A percentile compares a stretch with the other conserved stretches of the same genome.
Evolutionary conservation across 2,888 invertebrate species (phyloP).

Genomic region (Synergus japonicus): DNA sequence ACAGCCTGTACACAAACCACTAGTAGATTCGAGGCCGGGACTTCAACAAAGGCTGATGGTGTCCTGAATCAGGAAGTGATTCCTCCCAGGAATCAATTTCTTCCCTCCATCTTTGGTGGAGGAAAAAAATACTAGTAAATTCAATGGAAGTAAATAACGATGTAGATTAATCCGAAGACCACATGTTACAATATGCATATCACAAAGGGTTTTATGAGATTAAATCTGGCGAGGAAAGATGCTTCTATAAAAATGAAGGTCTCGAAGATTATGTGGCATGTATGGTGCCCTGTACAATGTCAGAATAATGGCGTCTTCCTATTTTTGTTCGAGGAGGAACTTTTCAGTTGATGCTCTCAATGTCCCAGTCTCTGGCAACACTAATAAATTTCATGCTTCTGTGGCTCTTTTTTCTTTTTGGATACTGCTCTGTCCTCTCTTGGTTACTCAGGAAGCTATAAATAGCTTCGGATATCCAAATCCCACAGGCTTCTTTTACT

Average conservation of each 20-base stretch:
- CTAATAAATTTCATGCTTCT: neutral
- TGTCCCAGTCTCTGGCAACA: neutral
- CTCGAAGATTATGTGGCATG: neutral
- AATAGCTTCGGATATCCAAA: neutral
- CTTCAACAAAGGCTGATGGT: conserved; percentile 24
- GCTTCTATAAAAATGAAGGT: neutral
- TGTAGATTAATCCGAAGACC: too few relatives aligned
- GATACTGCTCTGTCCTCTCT: neutral
- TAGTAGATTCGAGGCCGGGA: conserved; percentile 14
- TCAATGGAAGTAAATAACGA: too few relatives aligned
- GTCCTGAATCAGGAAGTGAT: conserved; percentile 30
- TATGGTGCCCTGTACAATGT: neutral
- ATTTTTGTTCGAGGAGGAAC: neutral
- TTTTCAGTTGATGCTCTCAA: neutral
- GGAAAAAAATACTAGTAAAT: too few relatives aligned
- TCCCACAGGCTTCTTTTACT: neutral
- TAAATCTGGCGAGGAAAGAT: neutral
- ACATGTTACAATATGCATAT: too few relatives aligned
- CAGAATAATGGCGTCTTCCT: neutral
- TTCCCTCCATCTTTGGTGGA: neutral
- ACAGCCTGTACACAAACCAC: neutral
- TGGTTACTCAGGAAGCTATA: neutral
- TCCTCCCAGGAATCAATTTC: neutral
- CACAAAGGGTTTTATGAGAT: neutral
- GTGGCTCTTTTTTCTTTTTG: neutral